Evolutionary conservation across 2,113 vertebrate species (phyloP), one percentile per base, ranked within the genome.

Genomic region (Percopsis transmontana): DNA sequence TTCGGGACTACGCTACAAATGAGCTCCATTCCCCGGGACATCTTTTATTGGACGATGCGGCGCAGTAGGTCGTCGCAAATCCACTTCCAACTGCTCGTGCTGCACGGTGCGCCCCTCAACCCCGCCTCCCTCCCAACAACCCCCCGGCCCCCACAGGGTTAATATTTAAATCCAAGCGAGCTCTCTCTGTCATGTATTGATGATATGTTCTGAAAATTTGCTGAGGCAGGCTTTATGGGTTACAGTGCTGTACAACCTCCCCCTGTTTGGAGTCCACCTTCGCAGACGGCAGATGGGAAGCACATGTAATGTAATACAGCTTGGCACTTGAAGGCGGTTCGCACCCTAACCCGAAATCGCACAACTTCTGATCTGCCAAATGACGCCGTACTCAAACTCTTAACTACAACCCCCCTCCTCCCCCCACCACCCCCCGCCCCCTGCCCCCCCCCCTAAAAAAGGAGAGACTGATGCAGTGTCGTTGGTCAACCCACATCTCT

Each of bases 161-260:
- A 85, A 89, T 85, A 80, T 85, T 82, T 86, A 76, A 86, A 81
- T 81, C 82, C 67, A 33, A 33, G 64, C 38, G 6, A 59, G 77
- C 79, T 75, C 82, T 47, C 44, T 16, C 68, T 75, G 74, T 77
- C 73, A 74, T 80, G 83, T 91, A 90, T 89, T 89, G 87, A 87
- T 88, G 88, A 87, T 84, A 81, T 82, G 86, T 88, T 88, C 84
- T 74, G 79, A 85, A 88, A 91, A 86, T 87, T 87, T 87, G 89
- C 89, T 91, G 89, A 91, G 85, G 87, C 86, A 87, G 80, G 87
- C 86, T 87, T 78, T 79, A 81, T 90, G 88, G 27, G 5, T 85
- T 84, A 76, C 83, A 81, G 71, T 53, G 84, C 79, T 71, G 84
- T 86, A 77, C 80, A 68, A 72, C 45, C 1, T 21, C 20, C 18